A percentile compares a stretch with the other conserved stretches of the same genome.
These are phyloP conservation scores for Serripes groenlandicus DNA, from an alignment of 2,888 invertebrate species.

Conservation along the genomic window DNA sequence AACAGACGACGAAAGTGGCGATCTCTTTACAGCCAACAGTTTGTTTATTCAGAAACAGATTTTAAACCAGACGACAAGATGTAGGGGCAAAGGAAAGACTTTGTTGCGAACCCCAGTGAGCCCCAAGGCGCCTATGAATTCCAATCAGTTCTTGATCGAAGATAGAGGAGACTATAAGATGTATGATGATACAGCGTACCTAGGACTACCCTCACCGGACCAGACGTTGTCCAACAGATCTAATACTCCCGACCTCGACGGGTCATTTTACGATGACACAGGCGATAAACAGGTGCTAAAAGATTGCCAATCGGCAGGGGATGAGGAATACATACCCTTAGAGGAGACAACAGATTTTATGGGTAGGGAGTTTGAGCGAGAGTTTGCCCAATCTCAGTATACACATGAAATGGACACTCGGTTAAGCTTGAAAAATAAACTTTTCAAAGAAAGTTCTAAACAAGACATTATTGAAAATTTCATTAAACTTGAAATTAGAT, in stretches of 20 bases:
- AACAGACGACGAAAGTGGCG: background rate
- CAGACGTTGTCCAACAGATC: background rate
- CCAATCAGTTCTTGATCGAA: conserved; percentile 76
- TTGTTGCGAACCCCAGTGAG: conserved; percentile 66
- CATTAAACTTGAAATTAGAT: conserved; percentile 27
- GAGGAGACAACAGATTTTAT: conserved; percentile 53
- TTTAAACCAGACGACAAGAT: background rate
- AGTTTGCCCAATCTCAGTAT: conserved; percentile 31
- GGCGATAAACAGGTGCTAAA: background rate
- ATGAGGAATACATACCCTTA: conserved; percentile 32
- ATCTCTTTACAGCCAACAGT: background rate
- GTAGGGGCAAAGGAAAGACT: conserved; percentile 4
- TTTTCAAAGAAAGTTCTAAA: conserved; percentile 13
- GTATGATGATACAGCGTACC: conserved; percentile 19
- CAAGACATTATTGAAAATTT: conserved; percentile 30
- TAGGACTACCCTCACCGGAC: conserved; percentile 16
- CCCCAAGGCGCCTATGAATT: conserved; percentile 78
- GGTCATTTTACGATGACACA: conserved; percentile 40
- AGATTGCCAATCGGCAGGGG: background rate
- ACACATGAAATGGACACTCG: conserved; percentile 2
- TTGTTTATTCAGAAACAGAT: conserved; percentile 12
- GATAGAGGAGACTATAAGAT: conserved; percentile 63
- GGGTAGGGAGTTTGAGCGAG: conserved; percentile 60
- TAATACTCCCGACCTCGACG: conserved; percentile 4
- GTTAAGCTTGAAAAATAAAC: background rate